Evolutionary conservation across 1,140 invertebrate species (phyloP).

Genomic region (Halictus rubicundus): DNA sequence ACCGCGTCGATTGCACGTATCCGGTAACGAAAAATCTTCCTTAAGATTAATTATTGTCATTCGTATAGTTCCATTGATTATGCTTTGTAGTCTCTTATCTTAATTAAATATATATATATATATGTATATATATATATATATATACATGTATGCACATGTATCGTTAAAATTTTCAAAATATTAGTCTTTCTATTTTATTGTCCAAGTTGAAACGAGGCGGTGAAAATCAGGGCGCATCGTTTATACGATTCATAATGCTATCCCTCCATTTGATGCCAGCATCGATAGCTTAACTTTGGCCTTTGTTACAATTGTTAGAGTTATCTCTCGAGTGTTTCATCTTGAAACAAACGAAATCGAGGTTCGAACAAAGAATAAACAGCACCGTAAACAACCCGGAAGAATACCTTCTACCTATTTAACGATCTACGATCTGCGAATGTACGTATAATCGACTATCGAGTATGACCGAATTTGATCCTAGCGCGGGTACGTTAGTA

Average conservation of each 20-base stretch:
- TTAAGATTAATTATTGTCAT: constrained; percentile 64
- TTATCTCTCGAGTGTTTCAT: background rate
- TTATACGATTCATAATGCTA: background rate
- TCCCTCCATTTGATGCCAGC: background rate
- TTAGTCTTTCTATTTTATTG: constrained; percentile 62
- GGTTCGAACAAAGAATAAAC: background rate
- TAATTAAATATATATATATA: constrained; percentile 22
- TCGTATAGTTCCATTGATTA: constrained; percentile 52
- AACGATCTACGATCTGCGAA: too few species aligned
- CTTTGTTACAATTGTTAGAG: background rate
- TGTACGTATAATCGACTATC: too few species aligned
- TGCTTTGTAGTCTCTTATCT: constrained; percentile 50
- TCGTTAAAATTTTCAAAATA: constrained; percentile 61
- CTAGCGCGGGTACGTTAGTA: too few species aligned
- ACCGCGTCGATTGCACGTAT: constrained; percentile 40
- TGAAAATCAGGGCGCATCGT: constrained; percentile 43
- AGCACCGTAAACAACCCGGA: background rate
- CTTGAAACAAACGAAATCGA: background rate
- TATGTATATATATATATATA: constrained; percentile 20
- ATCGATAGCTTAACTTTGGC: background rate
- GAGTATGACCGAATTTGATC: too few species aligned
- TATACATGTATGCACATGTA: background rate
- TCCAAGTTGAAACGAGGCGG: constrained; percentile 39
- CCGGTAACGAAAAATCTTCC: constrained; percentile 29
- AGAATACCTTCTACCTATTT: too few species aligned